These are phyloP conservation scores for Parauchenoglanis punctatus DNA, from an alignment of 2,797 vertebrate species.

Conservation along the genomic window DNA sequence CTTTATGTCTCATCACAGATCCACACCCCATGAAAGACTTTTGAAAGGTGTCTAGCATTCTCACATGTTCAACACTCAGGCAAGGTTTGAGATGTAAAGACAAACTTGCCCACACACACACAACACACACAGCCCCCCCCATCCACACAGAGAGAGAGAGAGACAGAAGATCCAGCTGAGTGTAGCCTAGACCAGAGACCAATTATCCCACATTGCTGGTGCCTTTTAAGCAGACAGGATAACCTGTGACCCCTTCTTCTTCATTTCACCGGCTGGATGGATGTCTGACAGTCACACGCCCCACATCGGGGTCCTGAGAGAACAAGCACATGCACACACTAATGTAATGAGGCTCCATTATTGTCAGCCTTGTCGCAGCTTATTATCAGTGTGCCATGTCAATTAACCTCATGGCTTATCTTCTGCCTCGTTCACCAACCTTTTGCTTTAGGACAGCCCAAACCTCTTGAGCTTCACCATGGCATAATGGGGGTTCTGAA, in stretches of 20 bases:
- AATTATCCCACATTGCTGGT: slow-evolving; percentile 47
- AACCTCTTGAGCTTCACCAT: background rate
- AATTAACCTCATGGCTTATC: slow-evolving; percentile 31
- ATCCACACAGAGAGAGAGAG: background rate
- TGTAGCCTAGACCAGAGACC: slow-evolving; percentile 30
- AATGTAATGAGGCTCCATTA: slow-evolving; percentile 44
- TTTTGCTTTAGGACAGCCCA: background rate
- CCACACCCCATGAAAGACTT: slow-evolving; percentile 10
- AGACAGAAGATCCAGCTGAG: slow-evolving; percentile 8
- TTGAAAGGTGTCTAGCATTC: background rate
- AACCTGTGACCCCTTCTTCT: slow-evolving; percentile 37
- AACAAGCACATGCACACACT: slow-evolving; percentile 8
- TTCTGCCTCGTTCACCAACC: background rate
- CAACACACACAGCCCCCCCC: too few relatives aligned
- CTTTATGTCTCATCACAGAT: slow-evolving; percentile 1
- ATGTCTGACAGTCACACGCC: slow-evolving; percentile 4
- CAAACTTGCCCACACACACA: background rate
- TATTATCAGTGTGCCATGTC: slow-evolving; percentile 8
- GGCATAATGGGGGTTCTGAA: background rate
- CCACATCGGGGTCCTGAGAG: background rate
- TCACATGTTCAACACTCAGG: slow-evolving; percentile 1
- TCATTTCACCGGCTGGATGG: slow-evolving; percentile 15
- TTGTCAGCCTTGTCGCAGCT: slow-evolving; percentile 20
- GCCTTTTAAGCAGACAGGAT: slow-evolving; percentile 29
- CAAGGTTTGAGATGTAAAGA: background rate